Evolutionary conservation across 2,888 invertebrate genomes (phyloP).

Genomic region (Heliconius hortense): DNA sequence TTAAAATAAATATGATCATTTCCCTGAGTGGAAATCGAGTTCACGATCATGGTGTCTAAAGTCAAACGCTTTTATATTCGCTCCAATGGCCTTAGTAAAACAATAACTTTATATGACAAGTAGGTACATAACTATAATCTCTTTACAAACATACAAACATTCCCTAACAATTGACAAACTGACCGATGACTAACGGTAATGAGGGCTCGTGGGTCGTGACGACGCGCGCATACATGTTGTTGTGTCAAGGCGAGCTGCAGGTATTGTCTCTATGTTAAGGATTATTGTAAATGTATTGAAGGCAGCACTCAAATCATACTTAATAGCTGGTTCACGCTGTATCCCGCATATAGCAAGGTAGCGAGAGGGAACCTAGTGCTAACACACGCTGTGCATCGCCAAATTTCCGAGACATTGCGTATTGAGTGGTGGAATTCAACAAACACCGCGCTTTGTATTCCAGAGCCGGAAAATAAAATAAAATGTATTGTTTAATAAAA

Average conservation of each 20-base stretch:
- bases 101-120: neutral
- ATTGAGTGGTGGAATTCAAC: too few species aligned
- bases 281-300: neutral
- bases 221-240: conserved; percentile 35
- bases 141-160: neutral
- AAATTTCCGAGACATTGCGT: too few species aligned
- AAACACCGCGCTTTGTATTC: too few species aligned
- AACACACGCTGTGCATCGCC: too few species aligned
- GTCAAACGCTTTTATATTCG: neutral
- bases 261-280: conserved; percentile 24
- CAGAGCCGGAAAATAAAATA: too few species aligned
- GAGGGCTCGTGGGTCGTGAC: conserved; percentile 36
- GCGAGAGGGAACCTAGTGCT: too few species aligned
- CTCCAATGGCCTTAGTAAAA: neutral
- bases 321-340: neutral
- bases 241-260: conserved; percentile 22
- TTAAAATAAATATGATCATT: neutral
- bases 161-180: conserved; percentile 2
- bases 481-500: too few species aligned
- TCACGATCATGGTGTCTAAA: neutral
- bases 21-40: neutral
- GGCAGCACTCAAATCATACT: neutral
- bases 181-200: conserved; percentile 33
- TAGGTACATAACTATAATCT: too few species aligned
- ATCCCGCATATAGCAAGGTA: neutral